Percentiles rank a stretch among this genome's conserved stretches.
phyloP scores from a whole-genome alignment of 2,113 vertebrate species.

The Zingel zingel region DNA sequence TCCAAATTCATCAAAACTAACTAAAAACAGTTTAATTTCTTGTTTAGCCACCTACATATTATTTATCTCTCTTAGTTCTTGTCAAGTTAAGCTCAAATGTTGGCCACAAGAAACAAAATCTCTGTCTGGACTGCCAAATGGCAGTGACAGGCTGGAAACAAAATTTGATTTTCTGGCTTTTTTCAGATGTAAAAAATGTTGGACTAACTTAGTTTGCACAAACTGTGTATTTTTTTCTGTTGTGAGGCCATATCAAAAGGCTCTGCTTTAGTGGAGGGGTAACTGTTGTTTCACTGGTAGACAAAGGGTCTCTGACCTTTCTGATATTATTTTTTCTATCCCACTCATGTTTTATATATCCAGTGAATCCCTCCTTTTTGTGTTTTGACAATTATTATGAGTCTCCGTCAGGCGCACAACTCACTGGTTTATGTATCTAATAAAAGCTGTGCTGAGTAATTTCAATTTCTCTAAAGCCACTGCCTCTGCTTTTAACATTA shows the following conservation, averaged over 20 bases:
- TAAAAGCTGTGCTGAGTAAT: constrained; percentile 76
- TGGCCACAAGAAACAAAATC: constrained; percentile 55
- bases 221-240: constrained; percentile 23
- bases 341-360: constrained; percentile 29
- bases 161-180: constrained; percentile 45
- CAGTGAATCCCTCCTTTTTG: constrained; percentile 38
- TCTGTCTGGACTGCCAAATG: constrained; percentile 58
- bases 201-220: constrained; percentile 20
- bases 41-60: constrained; percentile 52
- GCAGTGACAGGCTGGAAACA: constrained; percentile 55
- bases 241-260: constrained; percentile 24
- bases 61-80: constrained; percentile 49
- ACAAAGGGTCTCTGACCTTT: constrained; percentile 38
- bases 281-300: constrained; percentile 34
- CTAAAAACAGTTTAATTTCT: constrained; percentile 22
- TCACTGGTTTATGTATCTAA: constrained; percentile 69
- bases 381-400: constrained; percentile 71
- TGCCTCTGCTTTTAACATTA: constrained; percentile 54
- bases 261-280: constrained; percentile 1
- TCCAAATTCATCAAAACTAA: constrained; percentile 46
- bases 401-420: constrained; percentile 60
- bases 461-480: constrained; percentile 69
- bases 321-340: constrained; percentile 29
- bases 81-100: constrained; percentile 58
- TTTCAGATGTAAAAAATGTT: constrained; percentile 18